Evolutionary conservation across 2,888 invertebrate species (phyloP).

Genomic region (Panorpa germanica): DNA sequence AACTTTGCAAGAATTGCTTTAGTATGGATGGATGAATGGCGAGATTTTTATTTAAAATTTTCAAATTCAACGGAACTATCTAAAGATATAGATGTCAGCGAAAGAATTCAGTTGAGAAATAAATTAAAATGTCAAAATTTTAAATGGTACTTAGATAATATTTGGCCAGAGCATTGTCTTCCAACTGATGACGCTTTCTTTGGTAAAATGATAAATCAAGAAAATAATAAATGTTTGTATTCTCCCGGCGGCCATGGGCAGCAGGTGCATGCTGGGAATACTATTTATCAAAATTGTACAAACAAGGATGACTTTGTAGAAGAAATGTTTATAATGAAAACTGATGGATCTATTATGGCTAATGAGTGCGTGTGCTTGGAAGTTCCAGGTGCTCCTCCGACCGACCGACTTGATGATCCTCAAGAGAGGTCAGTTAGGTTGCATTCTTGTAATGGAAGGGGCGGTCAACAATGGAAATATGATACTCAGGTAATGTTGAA

Average conservation of each 20-base stretch:
- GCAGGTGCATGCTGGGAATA: constrained; percentile 13
- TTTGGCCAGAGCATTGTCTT: constrained; percentile 95
- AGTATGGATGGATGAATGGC: constrained; percentile 98
- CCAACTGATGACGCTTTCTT: constrained; percentile 76
- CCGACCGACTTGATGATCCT: constrained; percentile 12
- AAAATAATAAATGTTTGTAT: too few relatives aligned
- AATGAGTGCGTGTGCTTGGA: constrained; percentile 79
- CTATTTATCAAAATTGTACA: constrained; percentile 9
- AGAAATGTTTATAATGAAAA: constrained; percentile 52
- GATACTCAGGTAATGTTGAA: constrained; percentile 18
- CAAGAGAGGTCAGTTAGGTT: constrained; percentile 19
- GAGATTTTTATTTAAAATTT: constrained; percentile 76
- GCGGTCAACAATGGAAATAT: constrained; percentile 21
- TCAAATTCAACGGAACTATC: constrained; percentile 48
- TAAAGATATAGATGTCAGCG: constrained; percentile 25
- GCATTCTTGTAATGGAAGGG: constrained; percentile 17
- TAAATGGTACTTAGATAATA: constrained; percentile 81
- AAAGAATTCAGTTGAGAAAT: constrained; percentile 47
- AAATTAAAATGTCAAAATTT: constrained; percentile 69
- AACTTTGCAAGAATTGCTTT: constrained; percentile 86
- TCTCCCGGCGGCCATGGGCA: constrained; percentile 18
- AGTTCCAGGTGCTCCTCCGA: constrained; percentile 23
- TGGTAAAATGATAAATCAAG: too few relatives aligned
- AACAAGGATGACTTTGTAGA: constrained; percentile 24
- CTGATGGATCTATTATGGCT: constrained; percentile 53